Conservation (phyloP, 2,888 invertebrate species). For the Rhamphomyia laevipes region DNA sequence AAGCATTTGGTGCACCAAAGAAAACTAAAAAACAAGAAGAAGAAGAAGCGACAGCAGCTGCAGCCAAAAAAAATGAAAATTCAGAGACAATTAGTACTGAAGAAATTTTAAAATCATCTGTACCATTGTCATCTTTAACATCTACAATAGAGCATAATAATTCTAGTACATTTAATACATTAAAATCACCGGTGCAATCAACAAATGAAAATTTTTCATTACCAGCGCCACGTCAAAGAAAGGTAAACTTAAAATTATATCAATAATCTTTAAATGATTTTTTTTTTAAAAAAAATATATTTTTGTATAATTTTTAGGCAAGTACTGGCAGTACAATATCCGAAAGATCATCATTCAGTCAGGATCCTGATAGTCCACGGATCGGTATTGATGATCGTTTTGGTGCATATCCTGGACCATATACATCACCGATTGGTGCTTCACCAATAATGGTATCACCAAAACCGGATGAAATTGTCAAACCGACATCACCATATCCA, state of each 20-base stretch:
- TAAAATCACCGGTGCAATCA: constrained; percentile 16
- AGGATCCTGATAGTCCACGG: constrained; percentile 62
- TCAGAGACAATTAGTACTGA: constrained; percentile 2
- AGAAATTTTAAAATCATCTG: constrained; percentile 6
- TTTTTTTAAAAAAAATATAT: not conserved
- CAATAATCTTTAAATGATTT: not conserved
- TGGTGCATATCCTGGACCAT: constrained; percentile 55
- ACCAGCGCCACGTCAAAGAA: constrained; percentile 46
- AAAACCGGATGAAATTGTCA: constrained; percentile 52
- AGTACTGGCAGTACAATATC: constrained; percentile 72
- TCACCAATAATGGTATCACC: constrained; percentile 59
- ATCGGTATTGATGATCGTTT: constrained; percentile 47
- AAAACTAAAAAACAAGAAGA: constrained; percentile 52
- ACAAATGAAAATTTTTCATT: constrained; percentile 28
- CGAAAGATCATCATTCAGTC: constrained; percentile 66
- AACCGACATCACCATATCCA: constrained; percentile 52
- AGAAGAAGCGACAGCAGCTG: constrained; percentile 31
- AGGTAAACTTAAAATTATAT: constrained; percentile 19
- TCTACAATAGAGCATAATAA: constrained; percentile 13
- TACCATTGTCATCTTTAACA: constrained; percentile 11
- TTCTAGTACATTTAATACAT: constrained; percentile 24
- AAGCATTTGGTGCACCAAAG: constrained; percentile 82
- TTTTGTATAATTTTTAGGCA: constrained; percentile 28
- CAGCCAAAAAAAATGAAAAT: constrained; percentile 8
- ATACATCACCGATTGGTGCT: constrained; percentile 57